Evolutionary conservation across 2,888 invertebrate genomes (phyloP).

Genomic region (Lamellibrachia columna): DNA sequence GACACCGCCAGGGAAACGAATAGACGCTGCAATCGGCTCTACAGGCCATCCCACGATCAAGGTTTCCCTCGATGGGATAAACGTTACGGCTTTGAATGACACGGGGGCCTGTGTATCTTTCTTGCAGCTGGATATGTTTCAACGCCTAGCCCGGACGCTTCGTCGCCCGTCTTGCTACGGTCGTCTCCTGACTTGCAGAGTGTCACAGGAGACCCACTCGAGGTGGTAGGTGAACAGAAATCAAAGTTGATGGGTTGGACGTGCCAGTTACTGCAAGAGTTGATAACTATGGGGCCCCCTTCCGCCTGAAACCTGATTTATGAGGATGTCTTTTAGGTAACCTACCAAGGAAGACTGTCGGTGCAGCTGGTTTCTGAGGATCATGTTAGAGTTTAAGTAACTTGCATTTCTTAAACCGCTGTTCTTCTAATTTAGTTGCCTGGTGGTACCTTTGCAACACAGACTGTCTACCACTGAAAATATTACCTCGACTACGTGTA

Average conservation of each 20-base stretch:
- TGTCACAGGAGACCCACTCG: not conserved
- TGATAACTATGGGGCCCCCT: not conserved
- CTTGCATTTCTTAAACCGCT: too few species aligned
- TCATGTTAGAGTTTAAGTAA: too few species aligned
- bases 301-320: too few species aligned
- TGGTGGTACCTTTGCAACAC: too few species aligned
- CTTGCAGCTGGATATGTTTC: not conserved
- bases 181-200: not conserved
- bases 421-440: too few species aligned
- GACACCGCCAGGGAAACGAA: not conserved
- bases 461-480: too few species aligned
- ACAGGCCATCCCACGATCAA: not conserved
- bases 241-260: not conserved
- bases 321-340: too few species aligned
- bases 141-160: not conserved
- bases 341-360: too few species aligned
- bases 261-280: not conserved
- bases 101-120: not conserved
- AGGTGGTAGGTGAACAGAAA: slow-evolving; percentile 17
- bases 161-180: not conserved
- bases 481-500: too few species aligned
- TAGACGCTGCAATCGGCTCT: not conserved
- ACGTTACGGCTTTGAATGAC: not conserved
- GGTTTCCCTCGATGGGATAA: not conserved
- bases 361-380: too few species aligned